These are phyloP conservation scores for Lutjanus campechanus DNA, from an alignment of 2,797 vertebrate genomes.

Conservation along the genomic window DNA sequence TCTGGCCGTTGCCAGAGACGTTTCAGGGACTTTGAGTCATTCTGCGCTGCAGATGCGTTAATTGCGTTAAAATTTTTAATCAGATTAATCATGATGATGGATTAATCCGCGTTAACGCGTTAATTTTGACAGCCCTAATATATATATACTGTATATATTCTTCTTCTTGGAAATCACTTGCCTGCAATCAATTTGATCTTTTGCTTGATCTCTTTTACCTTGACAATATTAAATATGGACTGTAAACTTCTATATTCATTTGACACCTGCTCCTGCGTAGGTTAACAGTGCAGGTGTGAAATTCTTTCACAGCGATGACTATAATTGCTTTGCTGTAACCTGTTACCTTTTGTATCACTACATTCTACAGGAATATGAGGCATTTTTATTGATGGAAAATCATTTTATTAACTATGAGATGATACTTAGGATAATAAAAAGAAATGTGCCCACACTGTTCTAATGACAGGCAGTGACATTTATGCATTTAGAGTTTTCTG, in stretches of 20 bases:
- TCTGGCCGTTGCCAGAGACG: too few species aligned
- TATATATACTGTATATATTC: too few species aligned
- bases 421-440: conserved; percentile 15
- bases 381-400: conserved; percentile 39
- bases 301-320: conserved; percentile 24
- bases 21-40: too few species aligned
- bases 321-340: conserved; percentile 30
- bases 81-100: too few species aligned
- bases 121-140: too few species aligned
- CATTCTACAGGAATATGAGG: conserved; percentile 15
- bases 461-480: conserved; percentile 23
- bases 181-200: background rate
- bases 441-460: conserved; percentile 4
- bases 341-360: conserved; percentile 5
- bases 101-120: too few species aligned
- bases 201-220: background rate
- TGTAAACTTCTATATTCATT: conserved; percentile 29
- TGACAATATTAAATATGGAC: conserved; percentile 7
- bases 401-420: conserved; percentile 12
- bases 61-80: too few species aligned
- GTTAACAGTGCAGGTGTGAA: conserved; percentile 26
- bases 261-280: conserved; percentile 27
- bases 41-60: too few species aligned
- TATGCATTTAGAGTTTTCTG: conserved; percentile 2
- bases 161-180: conserved; percentile 13